Base-by-base conservation (phyloP, 2,888 invertebrate genomes). In the Pomacea canaliculata region DNA sequence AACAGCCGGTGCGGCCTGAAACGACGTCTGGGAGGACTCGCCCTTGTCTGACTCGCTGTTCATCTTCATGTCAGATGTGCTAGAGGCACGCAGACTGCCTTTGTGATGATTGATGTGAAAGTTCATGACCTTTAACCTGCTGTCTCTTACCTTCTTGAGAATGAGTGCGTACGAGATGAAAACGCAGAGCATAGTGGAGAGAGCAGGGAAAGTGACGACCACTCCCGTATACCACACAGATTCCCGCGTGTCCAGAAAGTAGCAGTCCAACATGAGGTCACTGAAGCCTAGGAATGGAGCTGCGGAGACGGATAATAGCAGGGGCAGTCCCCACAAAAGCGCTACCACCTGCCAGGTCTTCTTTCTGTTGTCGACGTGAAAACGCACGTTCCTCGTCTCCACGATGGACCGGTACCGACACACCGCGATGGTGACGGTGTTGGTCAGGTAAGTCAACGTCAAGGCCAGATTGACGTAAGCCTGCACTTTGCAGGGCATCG, bases 231-330 rank as follows among this genome's bases (percentile, higher is more conserved):
- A 78, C 78, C 78, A 78, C 71, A 70, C 71, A 16, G 78, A 49
- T 3, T 67, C n/a, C 1, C 37, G 19, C 46, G 46, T 23, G 23
- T 65, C 68, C 60, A 67, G 48, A 23, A 78, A 70, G 68, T 76
- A 78, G 48, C 78, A 78, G 51, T 76, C 73, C 12, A 70, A 60
- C 27, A 78, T 63, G 65, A 65, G 68, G 19, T n/a, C 56, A 48
- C 76, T 76, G 76, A 70, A 78, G 7, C 78, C 78, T 7, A 73
- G 56, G 27, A 70, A 78, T 1, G 78, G 78, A 10, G 60, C 59
- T 18, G 68, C 62, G 16, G 75, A 72, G 18, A 76, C 8, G 9
- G 76, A 51, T 49, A 78, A 56, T 16, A 76, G 23, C 12, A 62
- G 13, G 10, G 78, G 78, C 19, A 78, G 7, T 1, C 46, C 49